Conservation (phyloP, 1,140 invertebrate species). For the Drosophila subobscura region DNA sequence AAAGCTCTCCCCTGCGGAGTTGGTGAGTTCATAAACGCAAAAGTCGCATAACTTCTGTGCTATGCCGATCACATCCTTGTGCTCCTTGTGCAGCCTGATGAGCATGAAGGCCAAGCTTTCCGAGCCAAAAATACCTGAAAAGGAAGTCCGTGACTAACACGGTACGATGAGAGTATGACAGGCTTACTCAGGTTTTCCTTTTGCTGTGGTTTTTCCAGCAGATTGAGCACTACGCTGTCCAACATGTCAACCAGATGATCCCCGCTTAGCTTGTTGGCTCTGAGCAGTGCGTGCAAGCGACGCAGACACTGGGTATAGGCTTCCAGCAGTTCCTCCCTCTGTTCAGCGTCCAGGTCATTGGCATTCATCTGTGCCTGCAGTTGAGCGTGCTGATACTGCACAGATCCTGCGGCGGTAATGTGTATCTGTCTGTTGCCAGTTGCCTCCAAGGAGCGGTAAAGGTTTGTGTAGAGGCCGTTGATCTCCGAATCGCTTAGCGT, state of each 20-base stretch:
- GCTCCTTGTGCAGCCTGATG: constrained; percentile 1
- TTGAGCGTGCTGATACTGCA: constrained; percentile 20
- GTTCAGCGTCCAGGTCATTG: neutral
- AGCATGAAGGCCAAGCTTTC: constrained; percentile 61
- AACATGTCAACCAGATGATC: constrained; percentile 27
- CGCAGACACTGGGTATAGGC: constrained; percentile 19
- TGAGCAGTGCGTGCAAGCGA: constrained; percentile 35
- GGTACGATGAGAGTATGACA: too few species aligned
- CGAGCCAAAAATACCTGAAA: constrained; percentile 44
- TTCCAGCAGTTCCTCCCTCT: constrained; percentile 8
- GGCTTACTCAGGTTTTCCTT: constrained; percentile 30
- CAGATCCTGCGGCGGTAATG: constrained; percentile 1
- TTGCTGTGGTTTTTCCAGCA: constrained; percentile 10
- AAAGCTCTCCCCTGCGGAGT: constrained; percentile 2
- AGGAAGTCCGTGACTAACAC: neutral
- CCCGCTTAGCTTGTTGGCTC: constrained; percentile 25
- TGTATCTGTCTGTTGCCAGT: constrained; percentile 40
- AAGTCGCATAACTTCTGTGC: constrained; percentile 25
- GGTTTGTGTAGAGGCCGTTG: constrained; percentile 24
- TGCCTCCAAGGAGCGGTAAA: constrained; percentile 36
- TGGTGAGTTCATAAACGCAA: constrained; percentile 25
- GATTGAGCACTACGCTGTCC: constrained; percentile 19
- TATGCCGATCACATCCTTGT: neutral
- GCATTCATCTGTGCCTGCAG: constrained; percentile 10
- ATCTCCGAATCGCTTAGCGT: constrained; percentile 32